Conservation (phyloP, 2,113 vertebrate species). For the Anoura caudifer region DNA sequence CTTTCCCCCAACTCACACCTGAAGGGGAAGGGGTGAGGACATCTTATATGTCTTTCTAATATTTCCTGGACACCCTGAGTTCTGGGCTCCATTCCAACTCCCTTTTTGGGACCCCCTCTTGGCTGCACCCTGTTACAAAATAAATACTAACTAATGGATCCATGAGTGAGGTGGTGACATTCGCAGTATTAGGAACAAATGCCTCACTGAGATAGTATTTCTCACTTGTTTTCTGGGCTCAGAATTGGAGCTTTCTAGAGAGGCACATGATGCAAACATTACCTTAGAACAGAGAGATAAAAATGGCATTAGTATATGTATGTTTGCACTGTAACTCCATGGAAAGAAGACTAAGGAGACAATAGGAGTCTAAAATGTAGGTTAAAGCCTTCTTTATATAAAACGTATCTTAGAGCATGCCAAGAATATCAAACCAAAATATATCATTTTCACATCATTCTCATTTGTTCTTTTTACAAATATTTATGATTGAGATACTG, state of each 20-base stretch:
- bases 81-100: too few species aligned
- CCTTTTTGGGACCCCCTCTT: too few species aligned
- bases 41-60: too few species aligned
- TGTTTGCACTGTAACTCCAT: background rate
- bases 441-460: background rate
- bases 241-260: background rate
- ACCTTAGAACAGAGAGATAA: background rate
- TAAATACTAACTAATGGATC: background rate
- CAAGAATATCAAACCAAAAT: background rate
- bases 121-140: too few species aligned
- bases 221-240: background rate
- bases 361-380: background rate
- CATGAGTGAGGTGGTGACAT: background rate
- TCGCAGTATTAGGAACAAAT: background rate
- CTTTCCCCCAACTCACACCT: too few species aligned
- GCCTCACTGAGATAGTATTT: background rate
- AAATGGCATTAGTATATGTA: background rate
- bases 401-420: background rate
- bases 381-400: background rate
- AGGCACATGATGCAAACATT: background rate
- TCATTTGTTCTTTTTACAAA: background rate
- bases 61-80: too few species aligned
- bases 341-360: background rate
- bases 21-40: too few species aligned
- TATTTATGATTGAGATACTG: background rate